Conservation (phyloP, 2,888 invertebrate species). For the Rhorus exstirpatorius region DNA sequence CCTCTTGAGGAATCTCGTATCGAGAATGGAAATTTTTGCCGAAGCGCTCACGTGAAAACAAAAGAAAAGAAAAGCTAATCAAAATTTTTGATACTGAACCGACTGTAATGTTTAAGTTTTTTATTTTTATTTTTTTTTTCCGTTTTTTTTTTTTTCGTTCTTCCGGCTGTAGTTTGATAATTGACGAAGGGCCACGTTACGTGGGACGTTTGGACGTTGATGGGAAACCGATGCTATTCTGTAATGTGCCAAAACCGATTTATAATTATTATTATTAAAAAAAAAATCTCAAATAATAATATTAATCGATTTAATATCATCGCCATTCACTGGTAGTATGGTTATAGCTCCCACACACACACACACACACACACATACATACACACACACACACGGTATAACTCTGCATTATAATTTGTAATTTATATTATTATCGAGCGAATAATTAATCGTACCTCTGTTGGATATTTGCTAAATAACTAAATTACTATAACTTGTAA, state of each 20-base stretch:
- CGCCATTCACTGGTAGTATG: conserved; percentile 56
- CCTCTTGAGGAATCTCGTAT: background rate
- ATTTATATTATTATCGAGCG: conserved; percentile 50
- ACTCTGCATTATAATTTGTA: conserved; percentile 59
- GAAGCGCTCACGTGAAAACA: conserved; percentile 40
- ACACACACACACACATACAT: background rate
- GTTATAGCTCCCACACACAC: conserved; percentile 32
- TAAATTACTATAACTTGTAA: conserved; percentile 52
- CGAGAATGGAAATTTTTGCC: background rate
- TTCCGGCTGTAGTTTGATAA: conserved; percentile 53
- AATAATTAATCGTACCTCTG: conserved; percentile 56
- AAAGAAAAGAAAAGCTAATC: conserved; percentile 44
- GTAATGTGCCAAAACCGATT: conserved; percentile 80
- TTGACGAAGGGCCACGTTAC: conserved; percentile 32
- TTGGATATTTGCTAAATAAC: conserved; percentile 66
- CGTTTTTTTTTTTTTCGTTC: conserved; percentile 32
- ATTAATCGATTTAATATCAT: conserved; percentile 59
- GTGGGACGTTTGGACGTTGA: conserved; percentile 39
- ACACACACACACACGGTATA: conserved; percentile 48
- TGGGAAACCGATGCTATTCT: conserved; percentile 77
- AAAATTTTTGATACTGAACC: conserved; percentile 67
- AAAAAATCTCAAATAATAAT: conserved; percentile 52
- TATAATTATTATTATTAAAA: conserved; percentile 71
- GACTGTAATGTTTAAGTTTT: conserved; percentile 65
- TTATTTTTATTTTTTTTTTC: conserved; percentile 48